Evolutionary conservation across 2,888 invertebrate species (phyloP), one percentile per base, ranked within the genome.

Genomic region (Abrostola tripartita): DNA sequence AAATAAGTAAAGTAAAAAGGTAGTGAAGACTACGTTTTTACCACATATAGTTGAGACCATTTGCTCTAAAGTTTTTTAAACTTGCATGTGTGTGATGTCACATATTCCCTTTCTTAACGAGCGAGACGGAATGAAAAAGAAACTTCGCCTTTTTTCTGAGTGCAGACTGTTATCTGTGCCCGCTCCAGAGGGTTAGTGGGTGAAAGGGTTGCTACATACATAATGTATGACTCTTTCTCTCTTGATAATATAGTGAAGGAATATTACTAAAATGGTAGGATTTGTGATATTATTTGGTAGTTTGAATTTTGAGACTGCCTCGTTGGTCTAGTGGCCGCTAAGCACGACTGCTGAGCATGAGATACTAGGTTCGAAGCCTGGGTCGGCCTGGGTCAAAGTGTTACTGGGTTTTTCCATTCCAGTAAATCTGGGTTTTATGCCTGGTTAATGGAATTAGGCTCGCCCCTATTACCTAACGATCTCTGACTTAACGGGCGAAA

Each of bases 31-130:
- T 42, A n/a, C n/a, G 11, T 5, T n/a, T 37, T 47, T 11, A 69
- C 40, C 51, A 51, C 41, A 61, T 61, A 41, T 41, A 58, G 41
- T 52, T 12, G 41, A 53, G 14, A 62, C 12, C 24, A 58, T 42
- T 61, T 53, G 66, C 65, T 62, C 53, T 50, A 12, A 74, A 71
- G 62, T 78, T 71, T 71, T 65, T 66, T 61, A 71, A 74, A 68
- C 53, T 49, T 5, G 1, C 0, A 37, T 44, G 35, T 55, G 52
- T 12, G 52, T 7, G 14, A 49, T 35, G 24, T 14, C 52, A 50
- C 24, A 65, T 40, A 11, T 64, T 57, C 54, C 56, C 62, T 38
- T 44, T 14, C 38, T 14, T 62, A 65, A 72, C 62, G 51, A 58
- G 47, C 14, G 7, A 41, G 53, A 51, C 12, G 35, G 37, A 64